Evolutionary conservation across 2,888 invertebrate species (phyloP).

Genomic region (Phrixothrix hirtus): DNA sequence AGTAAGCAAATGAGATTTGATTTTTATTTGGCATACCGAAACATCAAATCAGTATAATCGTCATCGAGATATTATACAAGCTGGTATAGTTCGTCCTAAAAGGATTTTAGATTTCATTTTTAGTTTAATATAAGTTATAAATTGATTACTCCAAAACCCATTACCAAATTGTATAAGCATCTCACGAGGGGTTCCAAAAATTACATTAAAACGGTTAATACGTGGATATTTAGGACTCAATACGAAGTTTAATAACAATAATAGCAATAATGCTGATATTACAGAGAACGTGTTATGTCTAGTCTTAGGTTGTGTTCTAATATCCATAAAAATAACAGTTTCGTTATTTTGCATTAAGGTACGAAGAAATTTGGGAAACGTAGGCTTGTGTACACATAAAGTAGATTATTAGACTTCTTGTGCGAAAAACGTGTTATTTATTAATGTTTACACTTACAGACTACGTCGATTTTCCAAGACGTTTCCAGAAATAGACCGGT

Average conservation of each 20-base stretch:
- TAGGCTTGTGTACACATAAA: no score
- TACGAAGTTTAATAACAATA: constrained; percentile 8
- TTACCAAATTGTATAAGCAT: constrained; percentile 21
- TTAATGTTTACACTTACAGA: constrained; percentile 70
- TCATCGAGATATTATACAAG: neutral
- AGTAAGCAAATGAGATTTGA: no score
- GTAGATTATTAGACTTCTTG: no score
- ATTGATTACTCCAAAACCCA: constrained; percentile 19
- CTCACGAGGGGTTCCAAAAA: constrained; percentile 23
- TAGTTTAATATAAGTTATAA: constrained; percentile 21
- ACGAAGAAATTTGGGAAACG: no score
- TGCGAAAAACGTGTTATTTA: constrained; percentile 5
- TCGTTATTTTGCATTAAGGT: no score
- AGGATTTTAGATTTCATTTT: constrained; percentile 24
- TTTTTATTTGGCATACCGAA: no score
- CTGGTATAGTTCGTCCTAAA: constrained; percentile 11
- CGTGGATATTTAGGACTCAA: constrained; percentile 9
- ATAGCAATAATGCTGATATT: constrained; percentile 20
- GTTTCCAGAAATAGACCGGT: constrained; percentile 81
- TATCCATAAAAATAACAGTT: constrained; percentile 18
- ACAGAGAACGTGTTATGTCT: constrained; percentile 5
- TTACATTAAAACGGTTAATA: constrained; percentile 22
- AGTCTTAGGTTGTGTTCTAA: constrained; percentile 4
- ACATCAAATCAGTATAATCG: no score
- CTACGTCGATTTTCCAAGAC: constrained; percentile 85